A percentile compares a stretch with the other conserved stretches of the same genome.
These are phyloP conservation scores for Atherinomorus stipes DNA, from an alignment of 2,113 vertebrate species.

Conservation along the genomic window DNA sequence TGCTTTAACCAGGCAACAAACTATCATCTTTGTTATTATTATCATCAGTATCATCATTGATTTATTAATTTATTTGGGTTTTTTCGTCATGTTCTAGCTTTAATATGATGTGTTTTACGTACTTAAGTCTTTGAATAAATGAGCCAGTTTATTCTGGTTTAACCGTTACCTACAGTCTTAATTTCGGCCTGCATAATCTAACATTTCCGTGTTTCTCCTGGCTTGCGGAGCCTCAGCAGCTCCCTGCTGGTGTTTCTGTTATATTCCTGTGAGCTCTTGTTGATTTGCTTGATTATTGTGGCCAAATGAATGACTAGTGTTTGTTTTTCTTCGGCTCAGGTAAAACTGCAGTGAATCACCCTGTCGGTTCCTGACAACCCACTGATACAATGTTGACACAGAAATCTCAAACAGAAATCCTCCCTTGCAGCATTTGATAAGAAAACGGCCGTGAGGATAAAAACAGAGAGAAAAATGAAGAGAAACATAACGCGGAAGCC, in stretches of 20 bases:
- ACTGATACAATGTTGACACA: neutral
- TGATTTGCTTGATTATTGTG: neutral
- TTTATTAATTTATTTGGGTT: too few relatives aligned
- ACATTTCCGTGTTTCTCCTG: neutral
- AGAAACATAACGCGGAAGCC: neutral
- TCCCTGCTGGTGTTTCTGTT: neutral
- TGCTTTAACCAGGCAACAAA: too few relatives aligned
- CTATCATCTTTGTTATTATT: too few relatives aligned
- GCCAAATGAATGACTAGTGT: neutral
- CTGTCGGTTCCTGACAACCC: slow-evolving; percentile 4
- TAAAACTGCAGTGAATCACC: slow-evolving; percentile 28
- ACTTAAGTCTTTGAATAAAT: too few relatives aligned
- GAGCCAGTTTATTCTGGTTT: too few relatives aligned
- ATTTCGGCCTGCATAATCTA: neutral
- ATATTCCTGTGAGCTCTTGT: neutral
- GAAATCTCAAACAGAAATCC: too few relatives aligned
- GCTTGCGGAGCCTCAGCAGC: neutral
- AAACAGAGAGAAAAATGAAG: too few relatives aligned
- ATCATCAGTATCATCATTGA: too few relatives aligned
- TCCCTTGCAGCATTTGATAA: neutral
- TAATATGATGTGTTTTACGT: too few relatives aligned
- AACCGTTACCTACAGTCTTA: neutral
- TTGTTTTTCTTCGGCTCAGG: slow-evolving; percentile 43
- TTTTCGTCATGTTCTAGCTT: too few relatives aligned
- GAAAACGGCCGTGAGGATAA: slow-evolving; percentile 27